Evolutionary conservation across 2,888 invertebrate species (phyloP), one percentile per base, ranked within the genome.

Genomic region (Ectemnius cavifrons): DNA sequence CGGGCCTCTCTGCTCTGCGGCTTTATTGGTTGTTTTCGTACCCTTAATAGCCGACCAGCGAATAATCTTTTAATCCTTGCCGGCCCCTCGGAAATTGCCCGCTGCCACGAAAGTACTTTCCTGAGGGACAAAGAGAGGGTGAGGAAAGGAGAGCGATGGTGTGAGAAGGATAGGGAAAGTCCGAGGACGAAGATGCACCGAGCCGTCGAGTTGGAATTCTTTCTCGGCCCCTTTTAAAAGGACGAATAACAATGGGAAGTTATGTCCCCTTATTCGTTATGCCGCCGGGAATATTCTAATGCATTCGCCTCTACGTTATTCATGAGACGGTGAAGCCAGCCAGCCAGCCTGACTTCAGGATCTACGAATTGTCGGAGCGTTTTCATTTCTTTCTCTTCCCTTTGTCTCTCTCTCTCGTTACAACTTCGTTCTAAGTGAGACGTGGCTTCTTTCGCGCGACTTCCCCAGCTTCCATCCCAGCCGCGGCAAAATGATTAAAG

Each of bases 261-360:
- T 78, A 75, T 75, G 76, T 73, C 80, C 75, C 63, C 82, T 84
- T 83, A 83, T 77, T 84, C 83, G 79, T 85, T 85, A 83, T 83
- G 73, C 80, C 59, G 68, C 60, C 61, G 72, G 77, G 80, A 81
- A 86, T 85, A 85, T 84, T 86, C 85, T 84, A 85, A 84, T 84
- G 82, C 77, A 73, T 72, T 65, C 75, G 37, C 37, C 61, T 70
- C 79, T 83, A 77, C 80, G 79, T 86, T 86, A 86, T 86, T 86
- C 85, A 86, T 86, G 84, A 86, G 81, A 67, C 68, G 75, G 37
- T 4, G 37, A 37, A 37, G 37, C 37, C 37, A 37, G 37, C 37
- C 37, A 37, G 37, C 8, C 37, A 37, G 71, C 78, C 75, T 76
- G 77, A 69, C 76, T 74, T 73, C 68, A 67, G 46, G 75, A 82